A percentile compares a stretch with the other conserved stretches of the same genome.
These are phyloP conservation scores for Hydrozoanthus tunicans DNA, from an alignment of 64 coral and sea anemone genomes.

Conservation along the genomic window DNA sequence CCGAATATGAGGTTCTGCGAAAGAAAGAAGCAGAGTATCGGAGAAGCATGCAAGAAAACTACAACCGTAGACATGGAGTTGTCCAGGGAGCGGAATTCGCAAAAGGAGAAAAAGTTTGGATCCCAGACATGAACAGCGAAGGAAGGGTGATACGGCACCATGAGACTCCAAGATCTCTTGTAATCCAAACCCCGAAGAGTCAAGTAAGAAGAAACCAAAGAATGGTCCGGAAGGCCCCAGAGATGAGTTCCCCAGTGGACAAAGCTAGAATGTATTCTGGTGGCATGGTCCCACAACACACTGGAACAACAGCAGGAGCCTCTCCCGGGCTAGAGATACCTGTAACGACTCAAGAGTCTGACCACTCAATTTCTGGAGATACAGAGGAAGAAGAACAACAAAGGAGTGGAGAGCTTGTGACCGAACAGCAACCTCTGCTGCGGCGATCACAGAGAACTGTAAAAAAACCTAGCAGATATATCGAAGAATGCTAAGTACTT, in stretches of 20 bases:
- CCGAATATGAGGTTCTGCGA: slow-evolving; percentile 19
- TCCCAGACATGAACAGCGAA: background rate
- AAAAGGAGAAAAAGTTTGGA: slow-evolving; percentile 29
- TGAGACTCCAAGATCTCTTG: background rate
- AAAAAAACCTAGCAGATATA: slow-evolving; percentile 8
- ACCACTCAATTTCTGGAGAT: background rate
- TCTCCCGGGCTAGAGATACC: background rate
- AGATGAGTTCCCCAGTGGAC: background rate
- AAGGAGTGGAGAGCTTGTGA: no score
- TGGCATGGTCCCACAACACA: slow-evolving; percentile 8
- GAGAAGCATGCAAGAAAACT: slow-evolving; percentile 31
- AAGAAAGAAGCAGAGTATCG: slow-evolving; percentile 47
- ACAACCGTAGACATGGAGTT: background rate
- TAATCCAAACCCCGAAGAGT: slow-evolving; percentile 1
- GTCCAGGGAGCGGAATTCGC: slow-evolving; percentile 23
- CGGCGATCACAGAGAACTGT: slow-evolving; percentile 5
- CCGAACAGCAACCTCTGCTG: background rate
- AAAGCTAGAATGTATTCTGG: background rate
- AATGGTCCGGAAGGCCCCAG: background rate
- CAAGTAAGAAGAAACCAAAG: slow-evolving; percentile 22
- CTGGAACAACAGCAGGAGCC: slow-evolving; percentile 13
- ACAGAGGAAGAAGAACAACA: no score
- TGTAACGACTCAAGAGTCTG: slow-evolving; percentile 22
- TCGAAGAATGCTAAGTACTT: background rate
- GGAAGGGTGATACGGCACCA: slow-evolving; percentile 18